These are phyloP conservation scores for Hecatera dysodea DNA, from an alignment of 2,888 invertebrate species.

Conservation along the genomic window DNA sequence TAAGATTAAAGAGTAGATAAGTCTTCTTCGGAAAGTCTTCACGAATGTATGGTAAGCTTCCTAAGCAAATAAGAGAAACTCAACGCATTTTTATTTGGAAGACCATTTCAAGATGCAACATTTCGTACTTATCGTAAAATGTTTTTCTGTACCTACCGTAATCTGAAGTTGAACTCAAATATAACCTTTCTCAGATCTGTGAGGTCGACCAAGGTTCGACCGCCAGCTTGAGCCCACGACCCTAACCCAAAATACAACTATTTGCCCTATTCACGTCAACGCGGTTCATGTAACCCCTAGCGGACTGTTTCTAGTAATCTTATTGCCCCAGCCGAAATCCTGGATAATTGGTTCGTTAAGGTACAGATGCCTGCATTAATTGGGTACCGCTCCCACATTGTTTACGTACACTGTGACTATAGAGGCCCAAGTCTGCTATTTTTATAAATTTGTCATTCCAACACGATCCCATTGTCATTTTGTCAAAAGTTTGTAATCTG, in stretches of 20 bases:
- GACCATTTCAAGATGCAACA: neutral
- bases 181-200: slow-evolving; percentile 25
- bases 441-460: too few relatives aligned
- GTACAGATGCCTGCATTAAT: slow-evolving; percentile 25
- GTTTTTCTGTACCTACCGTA: neutral
- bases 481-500: too few relatives aligned
- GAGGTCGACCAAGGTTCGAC: slow-evolving; percentile 12
- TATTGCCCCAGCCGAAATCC: slow-evolving; percentile 23
- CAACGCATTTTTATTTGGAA: too few relatives aligned
- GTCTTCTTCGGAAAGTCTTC: too few relatives aligned
- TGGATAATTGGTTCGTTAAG: slow-evolving; percentile 38
- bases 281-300: slow-evolving; percentile 30
- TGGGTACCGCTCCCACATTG: neutral
- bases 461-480: too few relatives aligned
- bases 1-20: too few relatives aligned
- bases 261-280: slow-evolving; percentile 46
- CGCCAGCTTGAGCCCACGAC: neutral
- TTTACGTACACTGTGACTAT: too few relatives aligned
- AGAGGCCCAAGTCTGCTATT: too few relatives aligned
- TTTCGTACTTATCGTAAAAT: neutral
- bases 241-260: slow-evolving; percentile 29
- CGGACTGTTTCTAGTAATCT: slow-evolving; percentile 34
- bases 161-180: neutral
- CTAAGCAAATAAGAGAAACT: too few relatives aligned
- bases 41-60: too few relatives aligned